Evolutionary conservation across 2,888 invertebrate genomes (phyloP), one percentile per base, ranked within the genome.

Genomic region (Drosophila limbata): DNA sequence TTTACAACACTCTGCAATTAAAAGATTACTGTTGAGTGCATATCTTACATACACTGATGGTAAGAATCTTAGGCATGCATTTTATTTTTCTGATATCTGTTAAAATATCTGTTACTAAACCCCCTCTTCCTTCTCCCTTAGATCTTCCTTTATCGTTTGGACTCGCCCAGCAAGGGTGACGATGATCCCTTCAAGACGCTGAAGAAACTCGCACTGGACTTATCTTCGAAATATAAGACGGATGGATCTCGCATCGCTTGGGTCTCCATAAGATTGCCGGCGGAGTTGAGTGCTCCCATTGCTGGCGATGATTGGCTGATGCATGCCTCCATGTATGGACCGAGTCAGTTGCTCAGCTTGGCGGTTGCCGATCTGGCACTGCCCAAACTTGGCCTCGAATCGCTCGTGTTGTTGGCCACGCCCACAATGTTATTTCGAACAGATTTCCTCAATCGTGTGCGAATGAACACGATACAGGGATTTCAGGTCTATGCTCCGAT

Each of bases 401-500:
- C 96, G 83, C 93, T 98, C 9, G 92, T 97, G 66, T 93, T 97
- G 73, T 92, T 96, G 76, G 94, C 94, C 42, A 94, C 95, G 74
- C 94, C 95, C 47, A 94, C 95, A 78, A 94, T 95, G 89, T 95
- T 96, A 83, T 94, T 97, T 79, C 95, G 95, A 83, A 93, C 95
- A 50, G 98, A 98, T 91, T 98, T 97, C 93, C 94, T 99, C 48
- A 99, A 99, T 91, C 94, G 98, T 89, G 97, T 98, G 11, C 95
- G 98, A 68, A 98, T 99, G 97, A 99, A 98, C 93, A 98, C 98
- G 3, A 97, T 99, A 74, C 93, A 94, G 78, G 96, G 96, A 77
- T 96, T 95, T 93, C 98, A 98, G 94, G 95, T 98, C 85, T 99
- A 96, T 93, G 95, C 96, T 88, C 97, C 98, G n/a, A 95, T 98